A percentile compares a stretch with the other conserved stretches of the same genome.
These are phyloP conservation scores for Leptoclinus maculatus DNA, from an alignment of 2,797 vertebrate genomes.

Conservation along the genomic window DNA sequence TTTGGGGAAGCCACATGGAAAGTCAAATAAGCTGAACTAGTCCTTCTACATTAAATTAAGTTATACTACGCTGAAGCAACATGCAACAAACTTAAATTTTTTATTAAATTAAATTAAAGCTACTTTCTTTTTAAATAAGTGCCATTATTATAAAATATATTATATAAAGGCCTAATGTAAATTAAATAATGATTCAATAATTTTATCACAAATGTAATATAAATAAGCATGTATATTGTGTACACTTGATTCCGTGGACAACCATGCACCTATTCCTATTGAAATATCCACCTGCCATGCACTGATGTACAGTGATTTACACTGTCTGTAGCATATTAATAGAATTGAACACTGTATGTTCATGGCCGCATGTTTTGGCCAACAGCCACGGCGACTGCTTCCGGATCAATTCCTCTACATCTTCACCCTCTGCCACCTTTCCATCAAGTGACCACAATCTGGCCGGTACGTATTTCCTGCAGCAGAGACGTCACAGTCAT, in stretches of 20 bases:
- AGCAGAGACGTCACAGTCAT: too few relatives aligned
- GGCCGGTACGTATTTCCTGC: too few relatives aligned
- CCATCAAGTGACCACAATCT: too few relatives aligned
- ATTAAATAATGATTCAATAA: too few relatives aligned
- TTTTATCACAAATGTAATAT: neutral
- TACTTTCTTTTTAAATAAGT: neutral
- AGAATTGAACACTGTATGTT: neutral
- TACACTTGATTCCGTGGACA: too few relatives aligned
- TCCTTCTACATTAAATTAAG: neutral
- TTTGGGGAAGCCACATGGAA: too few relatives aligned
- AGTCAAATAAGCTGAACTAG: too few relatives aligned
- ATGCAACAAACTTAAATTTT: too few relatives aligned
- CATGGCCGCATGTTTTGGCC: too few relatives aligned
- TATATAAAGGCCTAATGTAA: neutral
- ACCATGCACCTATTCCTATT: neutral
- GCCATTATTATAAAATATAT: neutral
- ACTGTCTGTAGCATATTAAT: neutral
- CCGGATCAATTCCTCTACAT: too few relatives aligned
- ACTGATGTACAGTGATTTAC: neutral
- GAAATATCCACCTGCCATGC: neutral
- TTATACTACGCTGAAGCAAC: neutral
- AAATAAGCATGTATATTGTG: neutral
- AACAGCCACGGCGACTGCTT: neutral
- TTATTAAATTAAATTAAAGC: too few relatives aligned
- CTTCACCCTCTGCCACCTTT: too few relatives aligned